Base-by-base conservation (phyloP, 2,888 invertebrate species). In the Cheilosia soror region DNA sequence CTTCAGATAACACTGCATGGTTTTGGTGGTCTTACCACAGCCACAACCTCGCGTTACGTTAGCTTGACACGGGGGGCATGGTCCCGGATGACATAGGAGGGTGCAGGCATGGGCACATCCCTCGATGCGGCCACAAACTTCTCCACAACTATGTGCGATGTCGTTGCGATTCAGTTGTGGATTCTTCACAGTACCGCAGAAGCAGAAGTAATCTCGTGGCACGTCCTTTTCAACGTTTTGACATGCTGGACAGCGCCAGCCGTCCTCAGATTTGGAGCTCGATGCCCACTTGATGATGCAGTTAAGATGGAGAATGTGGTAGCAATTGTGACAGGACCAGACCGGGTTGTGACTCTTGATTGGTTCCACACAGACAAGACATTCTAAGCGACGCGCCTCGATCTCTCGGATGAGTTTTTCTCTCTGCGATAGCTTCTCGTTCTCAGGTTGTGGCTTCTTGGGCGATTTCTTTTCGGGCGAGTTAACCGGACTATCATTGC, bases 161-260 rank as follows among this genome's bases (percentile, higher is more conserved):
- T 96, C 95, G 53, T 95, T 94, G 2, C 96, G 95, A 90, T 95
- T 95, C 92, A 95, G 95, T 78, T 95, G 94, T 0, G 98, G 98
- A 89, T 96, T 94, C 51, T 94, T 94, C 1, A 93, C 91, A 90
- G 97, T 96, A 29, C 97, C 97, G 91, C 99, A 99, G 93, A 98
- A 98, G 91, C 99, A 99, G 15, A 93, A 93, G 91, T 98, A 99
- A 69, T 96, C 95, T 0, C 94, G 93, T 0, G 98, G 98, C 69
- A 97, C 93, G 29, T 94, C 93, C 15, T 94, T 93, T 76, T 94
- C 95, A 2, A 96, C 95, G 91, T 97, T 96, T 92, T 98, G 98
- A 91, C 99, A 99, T 0, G 98, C 98, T 0, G 99, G 99, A 91
- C 99, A 99, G 25, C 98, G 95, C 99, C 99, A 99, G 77, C 96